phyloP scores from a whole-genome alignment of 2,888 invertebrate genomes.

The Amiota communis region DNA sequence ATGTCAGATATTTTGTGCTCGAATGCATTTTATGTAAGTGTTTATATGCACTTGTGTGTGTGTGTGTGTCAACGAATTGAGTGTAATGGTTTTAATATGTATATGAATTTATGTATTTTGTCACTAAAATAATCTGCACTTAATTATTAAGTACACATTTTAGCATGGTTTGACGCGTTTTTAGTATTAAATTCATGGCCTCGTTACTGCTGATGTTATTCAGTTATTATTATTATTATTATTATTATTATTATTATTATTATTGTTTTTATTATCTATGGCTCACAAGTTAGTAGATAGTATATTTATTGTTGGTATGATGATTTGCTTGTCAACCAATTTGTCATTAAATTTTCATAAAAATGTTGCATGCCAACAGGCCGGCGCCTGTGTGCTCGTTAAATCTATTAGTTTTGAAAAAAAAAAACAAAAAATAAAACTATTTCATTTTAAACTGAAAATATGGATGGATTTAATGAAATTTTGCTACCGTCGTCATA shows the following conservation, averaged over 20 bases:
- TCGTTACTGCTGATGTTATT: background rate
- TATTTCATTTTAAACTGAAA: too few species aligned
- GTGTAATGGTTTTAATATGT: constrained; percentile 29
- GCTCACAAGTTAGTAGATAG: too few species aligned
- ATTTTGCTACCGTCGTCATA: too few species aligned
- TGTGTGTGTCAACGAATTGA: constrained; percentile 12
- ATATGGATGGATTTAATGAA: too few species aligned
- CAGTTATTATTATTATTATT: background rate
- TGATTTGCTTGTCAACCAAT: too few species aligned
- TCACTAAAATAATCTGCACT: constrained; percentile 31
- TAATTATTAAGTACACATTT: constrained; percentile 7
- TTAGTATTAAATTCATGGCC: constrained; percentile 11
- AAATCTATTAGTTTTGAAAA: too few species aligned
- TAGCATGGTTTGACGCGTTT: constrained; percentile 13
- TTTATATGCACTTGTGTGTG: constrained; percentile 26
- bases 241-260: background rate
- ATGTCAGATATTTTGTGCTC: constrained; percentile 69
- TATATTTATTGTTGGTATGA: too few species aligned
- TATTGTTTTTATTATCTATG: too few species aligned
- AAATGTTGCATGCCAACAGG: too few species aligned
- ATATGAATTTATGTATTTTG: constrained; percentile 39
- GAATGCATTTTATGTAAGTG: constrained; percentile 69
- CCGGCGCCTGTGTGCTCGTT: too few species aligned
- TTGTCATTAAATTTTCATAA: too few species aligned
- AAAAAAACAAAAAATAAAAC: too few species aligned